Evolutionary conservation across 2,888 invertebrate genomes (phyloP).

Genomic region (Dichetophora obliterata): DNA sequence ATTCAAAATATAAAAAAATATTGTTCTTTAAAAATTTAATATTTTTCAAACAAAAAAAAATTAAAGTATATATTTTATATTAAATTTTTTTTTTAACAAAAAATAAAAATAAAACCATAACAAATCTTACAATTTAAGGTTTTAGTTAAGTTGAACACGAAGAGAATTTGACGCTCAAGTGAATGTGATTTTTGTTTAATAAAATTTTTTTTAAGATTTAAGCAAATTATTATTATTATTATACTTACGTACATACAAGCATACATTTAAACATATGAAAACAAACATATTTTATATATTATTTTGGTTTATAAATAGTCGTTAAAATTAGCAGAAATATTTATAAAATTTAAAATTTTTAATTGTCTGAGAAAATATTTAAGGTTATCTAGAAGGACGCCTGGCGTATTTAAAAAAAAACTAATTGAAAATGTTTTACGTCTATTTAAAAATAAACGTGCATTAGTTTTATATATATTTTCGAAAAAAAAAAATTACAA

Average conservation of each 20-base stretch:
- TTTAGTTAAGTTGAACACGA: conserved; percentile 36
- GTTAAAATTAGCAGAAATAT: conserved; percentile 18
- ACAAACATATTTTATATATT: conserved; percentile 12
- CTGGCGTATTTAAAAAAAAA: neutral
- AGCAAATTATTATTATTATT: conserved; percentile 29
- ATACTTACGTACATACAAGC: conserved; percentile 8
- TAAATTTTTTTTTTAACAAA: neutral
- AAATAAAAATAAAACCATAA: conserved; percentile 14
- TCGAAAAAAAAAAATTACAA: too few relatives aligned
- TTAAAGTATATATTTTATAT: too few relatives aligned
- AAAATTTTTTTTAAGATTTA: conserved; percentile 35
- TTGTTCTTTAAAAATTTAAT: neutral
- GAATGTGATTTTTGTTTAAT: conserved; percentile 44
- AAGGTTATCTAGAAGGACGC: neutral
- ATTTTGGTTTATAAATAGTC: conserved; percentile 26
- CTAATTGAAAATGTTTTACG: neutral
- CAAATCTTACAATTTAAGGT: conserved; percentile 17
- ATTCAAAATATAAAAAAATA: neutral
- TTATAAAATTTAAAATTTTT: conserved; percentile 5
- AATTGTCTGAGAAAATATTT: neutral
- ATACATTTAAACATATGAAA: conserved; percentile 4
- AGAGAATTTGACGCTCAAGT: conserved; percentile 45
- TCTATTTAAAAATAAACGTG: too few relatives aligned
- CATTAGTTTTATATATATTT: neutral
- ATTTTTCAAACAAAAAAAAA: too few relatives aligned